Conservation (phyloP, 2,797 vertebrate species). For the Acrocephalus scirpaceus region DNA sequence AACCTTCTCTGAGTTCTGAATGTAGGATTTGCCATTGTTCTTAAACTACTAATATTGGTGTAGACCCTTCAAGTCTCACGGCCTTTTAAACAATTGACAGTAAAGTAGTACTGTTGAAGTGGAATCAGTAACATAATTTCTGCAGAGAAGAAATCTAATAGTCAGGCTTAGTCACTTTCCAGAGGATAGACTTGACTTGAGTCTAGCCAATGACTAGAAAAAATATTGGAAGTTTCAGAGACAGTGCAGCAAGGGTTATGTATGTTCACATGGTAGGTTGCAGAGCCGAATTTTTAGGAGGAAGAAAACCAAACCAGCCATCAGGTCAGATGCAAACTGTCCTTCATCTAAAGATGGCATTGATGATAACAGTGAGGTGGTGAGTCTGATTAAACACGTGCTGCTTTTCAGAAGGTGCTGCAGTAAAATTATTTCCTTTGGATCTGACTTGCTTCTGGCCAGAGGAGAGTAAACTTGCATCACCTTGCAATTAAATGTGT, state of each 20-base stretch:
- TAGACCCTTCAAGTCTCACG: accelerated
- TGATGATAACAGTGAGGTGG: neutral
- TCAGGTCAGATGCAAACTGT: neutral
- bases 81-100: neutral
- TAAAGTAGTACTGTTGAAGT: neutral
- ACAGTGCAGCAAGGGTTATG: neutral
- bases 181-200: neutral
- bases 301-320: accelerated
- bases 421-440: neutral
- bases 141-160: neutral
- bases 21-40: neutral
- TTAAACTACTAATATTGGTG: neutral
- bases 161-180: neutral
- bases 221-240: neutral
- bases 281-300: neutral
- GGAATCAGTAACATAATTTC: accelerated
- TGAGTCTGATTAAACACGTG: neutral
- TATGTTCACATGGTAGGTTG: neutral
- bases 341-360: neutral
- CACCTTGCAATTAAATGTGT: neutral
- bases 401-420: neutral
- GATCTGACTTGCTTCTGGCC: neutral
- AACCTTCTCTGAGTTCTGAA: neutral
- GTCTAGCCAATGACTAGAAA: neutral
- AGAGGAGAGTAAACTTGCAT: neutral